Conservation (phyloP, 2,888 invertebrate genomes). For the Cantharis rufa region DNA sequence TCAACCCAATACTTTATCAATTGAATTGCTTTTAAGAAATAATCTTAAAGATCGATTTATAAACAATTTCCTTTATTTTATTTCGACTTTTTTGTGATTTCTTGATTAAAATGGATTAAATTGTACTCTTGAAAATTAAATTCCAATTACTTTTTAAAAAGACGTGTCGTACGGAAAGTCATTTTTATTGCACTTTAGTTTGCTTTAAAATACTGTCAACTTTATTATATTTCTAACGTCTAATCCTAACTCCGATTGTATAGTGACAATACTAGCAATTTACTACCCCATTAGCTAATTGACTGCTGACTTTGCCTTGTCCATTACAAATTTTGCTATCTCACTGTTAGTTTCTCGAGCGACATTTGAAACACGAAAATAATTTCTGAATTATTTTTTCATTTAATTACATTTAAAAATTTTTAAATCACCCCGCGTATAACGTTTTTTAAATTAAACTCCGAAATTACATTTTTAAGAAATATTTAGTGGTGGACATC, state of each 20-base stretch:
- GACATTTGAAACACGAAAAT: neutral
- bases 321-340: slow-evolving; percentile 19
- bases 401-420: neutral
- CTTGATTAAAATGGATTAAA: neutral
- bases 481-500: neutral
- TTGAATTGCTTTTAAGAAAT: slow-evolving; percentile 8
- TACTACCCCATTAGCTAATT: slow-evolving; percentile 49
- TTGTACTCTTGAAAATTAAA: neutral
- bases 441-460: neutral
- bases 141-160: neutral
- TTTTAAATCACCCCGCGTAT: neutral
- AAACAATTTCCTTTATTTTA: slow-evolving; percentile 5
- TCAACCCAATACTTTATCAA: slow-evolving; percentile 10
- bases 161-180: neutral
- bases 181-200: neutral
- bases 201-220: slow-evolving; percentile 12
- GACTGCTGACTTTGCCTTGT: slow-evolving; percentile 45
- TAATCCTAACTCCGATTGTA: slow-evolving; percentile 37
- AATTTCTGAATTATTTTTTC: neutral
- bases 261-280: slow-evolving; percentile 47
- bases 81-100: neutral
- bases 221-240: slow-evolving; percentile 14
- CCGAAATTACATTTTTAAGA: neutral
- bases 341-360: neutral
- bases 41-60: slow-evolving; percentile 9